Evolutionary conservation across 2,888 invertebrate genomes (phyloP).

Genomic region (Strigamia maritima): DNA sequence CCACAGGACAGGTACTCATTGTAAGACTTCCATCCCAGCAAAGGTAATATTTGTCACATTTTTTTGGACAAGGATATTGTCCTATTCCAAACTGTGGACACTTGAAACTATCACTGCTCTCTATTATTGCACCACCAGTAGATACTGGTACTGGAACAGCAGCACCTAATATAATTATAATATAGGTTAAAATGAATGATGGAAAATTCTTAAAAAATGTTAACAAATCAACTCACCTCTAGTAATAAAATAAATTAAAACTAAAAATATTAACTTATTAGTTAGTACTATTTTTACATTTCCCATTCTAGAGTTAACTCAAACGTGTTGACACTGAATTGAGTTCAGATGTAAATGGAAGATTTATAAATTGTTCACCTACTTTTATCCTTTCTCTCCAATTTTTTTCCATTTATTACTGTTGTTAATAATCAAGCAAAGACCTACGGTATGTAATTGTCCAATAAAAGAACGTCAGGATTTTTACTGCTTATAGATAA

Average conservation of each 20-base stretch:
- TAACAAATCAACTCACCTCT: neutral
- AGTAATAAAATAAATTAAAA: neutral
- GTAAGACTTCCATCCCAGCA: neutral
- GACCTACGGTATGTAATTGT: neutral
- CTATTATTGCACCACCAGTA: neutral
- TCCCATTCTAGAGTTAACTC: neutral
- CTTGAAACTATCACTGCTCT: neutral
- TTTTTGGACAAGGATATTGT: neutral
- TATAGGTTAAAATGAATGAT: neutral
- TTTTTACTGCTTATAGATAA: neutral
- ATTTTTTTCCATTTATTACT: neutral
- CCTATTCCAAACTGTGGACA: neutral
- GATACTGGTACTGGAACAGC: neutral
- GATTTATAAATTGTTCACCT: neutral
- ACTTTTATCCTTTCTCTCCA: neutral
- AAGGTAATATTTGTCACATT: neutral
- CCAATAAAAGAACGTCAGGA: constrained; percentile 19
- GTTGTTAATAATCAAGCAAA: neutral
- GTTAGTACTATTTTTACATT: neutral
- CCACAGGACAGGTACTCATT: neutral
- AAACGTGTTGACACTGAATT: neutral
- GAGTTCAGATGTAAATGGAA: neutral
- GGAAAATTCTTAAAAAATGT: neutral
- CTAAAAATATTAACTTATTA: neutral
- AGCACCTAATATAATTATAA: neutral